Percentiles rank a stretch among this genome's conserved stretches.
Conservation (phyloP, 2,888 invertebrate genomes). For the Leucoptera coffeella region DNA sequence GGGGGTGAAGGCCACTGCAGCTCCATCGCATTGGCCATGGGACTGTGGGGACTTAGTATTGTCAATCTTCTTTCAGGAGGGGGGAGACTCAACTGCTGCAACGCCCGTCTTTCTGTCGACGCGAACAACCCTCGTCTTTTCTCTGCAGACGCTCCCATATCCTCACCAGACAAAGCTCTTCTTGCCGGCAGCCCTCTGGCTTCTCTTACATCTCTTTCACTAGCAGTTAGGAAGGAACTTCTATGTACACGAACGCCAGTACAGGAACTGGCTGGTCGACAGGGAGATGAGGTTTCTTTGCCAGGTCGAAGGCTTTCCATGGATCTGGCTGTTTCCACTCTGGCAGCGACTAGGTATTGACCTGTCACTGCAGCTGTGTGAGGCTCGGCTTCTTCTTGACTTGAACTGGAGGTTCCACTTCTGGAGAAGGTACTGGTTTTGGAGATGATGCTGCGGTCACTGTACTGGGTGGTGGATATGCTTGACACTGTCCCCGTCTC, state of each 20-base stretch:
- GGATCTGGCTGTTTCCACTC: conserved; percentile 58
- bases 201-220: conserved; percentile 63
- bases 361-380: conserved; percentile 52
- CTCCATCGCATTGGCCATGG: conserved; percentile 61
- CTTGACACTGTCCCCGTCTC: conserved; percentile 45
- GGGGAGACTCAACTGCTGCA: conserved; percentile 65
- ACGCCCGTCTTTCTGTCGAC: conserved; percentile 55
- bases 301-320: conserved; percentile 65
- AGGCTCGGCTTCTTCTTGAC: conserved; percentile 64
- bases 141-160: conserved; percentile 57
- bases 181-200: conserved; percentile 58
- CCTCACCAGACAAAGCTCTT: conserved; percentile 58
- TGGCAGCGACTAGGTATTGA: conserved; percentile 47
- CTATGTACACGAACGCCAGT: conserved; percentile 44
- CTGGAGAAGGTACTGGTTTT: conserved; percentile 47
- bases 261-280: conserved; percentile 47
- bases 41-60: conserved; percentile 75
- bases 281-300: conserved; percentile 47
- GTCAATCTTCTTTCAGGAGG: conserved; percentile 65
- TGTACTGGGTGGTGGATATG: conserved; percentile 36
- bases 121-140: conserved; percentile 63
- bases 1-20: conserved; percentile 56
- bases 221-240: conserved; percentile 59
- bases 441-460: conserved; percentile 45
- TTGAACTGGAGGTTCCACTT: conserved; percentile 61